Percentiles rank a stretch among this genome's conserved stretches.
Evolutionary conservation across 2,888 invertebrate species (phyloP).

Genomic region (Parelbella ahira): DNA sequence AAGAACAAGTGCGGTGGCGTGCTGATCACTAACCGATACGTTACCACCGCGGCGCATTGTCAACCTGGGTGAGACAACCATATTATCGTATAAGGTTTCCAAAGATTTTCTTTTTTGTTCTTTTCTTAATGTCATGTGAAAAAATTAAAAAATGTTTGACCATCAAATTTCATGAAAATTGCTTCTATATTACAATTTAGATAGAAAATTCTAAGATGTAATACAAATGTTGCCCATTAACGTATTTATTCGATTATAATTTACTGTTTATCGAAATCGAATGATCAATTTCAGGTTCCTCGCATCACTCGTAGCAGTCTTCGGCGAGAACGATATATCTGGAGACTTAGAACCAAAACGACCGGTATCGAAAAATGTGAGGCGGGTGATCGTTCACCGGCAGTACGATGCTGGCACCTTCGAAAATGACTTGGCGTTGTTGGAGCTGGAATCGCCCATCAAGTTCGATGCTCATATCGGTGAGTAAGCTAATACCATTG

Average conservation of each 20-base stretch:
- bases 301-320: constrained; percentile 93
- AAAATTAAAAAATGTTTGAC: no score
- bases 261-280: no score
- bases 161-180: no score
- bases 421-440: constrained; percentile 93
- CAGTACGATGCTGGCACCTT: constrained; percentile 95
- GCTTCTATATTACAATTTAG: no score
- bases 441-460: constrained; percentile 91
- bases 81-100: neutral
- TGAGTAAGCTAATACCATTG: no score
- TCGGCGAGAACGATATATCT: constrained; percentile 94
- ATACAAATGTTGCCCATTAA: no score
- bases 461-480: constrained; percentile 92
- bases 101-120: neutral
- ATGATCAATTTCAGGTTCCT: constrained; percentile 86
- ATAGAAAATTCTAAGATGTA: no score
- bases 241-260: no score
- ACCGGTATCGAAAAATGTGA: constrained; percentile 90
- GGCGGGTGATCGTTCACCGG: constrained; percentile 92
- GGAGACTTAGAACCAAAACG: constrained; percentile 89
- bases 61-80: constrained; percentile 90
- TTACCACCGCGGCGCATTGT: constrained; percentile 96
- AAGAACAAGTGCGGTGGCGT: constrained; percentile 98
- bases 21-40: constrained; percentile 91
- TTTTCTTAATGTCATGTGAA: no score